phyloP scores from a whole-genome alignment of 2,888 invertebrate genomes.

The Drosophila koepferae region DNA sequence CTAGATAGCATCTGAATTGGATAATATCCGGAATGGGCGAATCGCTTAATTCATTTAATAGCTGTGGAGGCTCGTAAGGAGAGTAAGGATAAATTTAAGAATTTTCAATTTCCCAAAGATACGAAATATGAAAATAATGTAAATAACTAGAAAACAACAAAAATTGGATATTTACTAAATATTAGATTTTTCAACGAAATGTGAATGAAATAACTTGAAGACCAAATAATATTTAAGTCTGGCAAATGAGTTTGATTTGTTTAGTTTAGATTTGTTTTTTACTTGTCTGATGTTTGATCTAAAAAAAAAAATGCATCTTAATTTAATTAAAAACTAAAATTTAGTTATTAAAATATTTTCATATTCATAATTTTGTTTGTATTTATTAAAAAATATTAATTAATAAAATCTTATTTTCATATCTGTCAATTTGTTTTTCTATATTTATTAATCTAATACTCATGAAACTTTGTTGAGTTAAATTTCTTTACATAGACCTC shows the following conservation, averaged over 20 bases:
- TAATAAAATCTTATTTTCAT: background rate
- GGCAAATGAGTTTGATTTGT: no score
- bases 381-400: background rate
- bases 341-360: no score
- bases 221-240: background rate
- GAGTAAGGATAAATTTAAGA: background rate
- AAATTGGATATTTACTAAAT: background rate
- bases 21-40: slow-evolving; percentile 58
- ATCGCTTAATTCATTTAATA: slow-evolving; percentile 40
- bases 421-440: no score
- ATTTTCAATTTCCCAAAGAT: background rate
- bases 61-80: background rate
- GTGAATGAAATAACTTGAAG: background rate
- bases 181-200: background rate
- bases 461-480: background rate
- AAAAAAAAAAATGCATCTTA: no score
- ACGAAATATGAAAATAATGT: background rate
- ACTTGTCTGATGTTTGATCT: background rate
- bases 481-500: background rate
- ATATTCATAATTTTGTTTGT: no score
- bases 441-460: no score
- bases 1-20: slow-evolving; percentile 43
- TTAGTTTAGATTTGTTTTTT: background rate
- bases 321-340: no score
- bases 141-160: background rate